These are phyloP conservation scores for Bellardia pandia DNA, from an alignment of 2,888 invertebrate species.

Conservation along the genomic window DNA sequence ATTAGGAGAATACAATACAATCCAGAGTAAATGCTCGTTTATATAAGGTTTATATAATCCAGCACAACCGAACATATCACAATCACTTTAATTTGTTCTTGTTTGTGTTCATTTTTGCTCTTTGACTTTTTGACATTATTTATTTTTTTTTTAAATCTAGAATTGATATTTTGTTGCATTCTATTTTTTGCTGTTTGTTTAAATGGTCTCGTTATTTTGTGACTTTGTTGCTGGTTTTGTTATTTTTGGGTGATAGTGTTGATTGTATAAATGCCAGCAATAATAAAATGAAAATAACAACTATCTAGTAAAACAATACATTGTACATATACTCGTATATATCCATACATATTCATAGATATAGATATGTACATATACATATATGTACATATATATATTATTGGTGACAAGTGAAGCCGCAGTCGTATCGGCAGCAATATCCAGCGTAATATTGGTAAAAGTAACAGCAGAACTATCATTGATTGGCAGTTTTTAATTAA, in stretches of 20 bases:
- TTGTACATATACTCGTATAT: not conserved
- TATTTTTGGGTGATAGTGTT: slow-evolving; percentile 34
- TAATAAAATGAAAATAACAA: slow-evolving; percentile 46
- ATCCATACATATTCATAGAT: too few relatives aligned
- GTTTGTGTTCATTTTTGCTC: not conserved
- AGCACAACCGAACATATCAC: not conserved
- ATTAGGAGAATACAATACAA: too few relatives aligned
- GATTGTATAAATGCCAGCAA: slow-evolving; percentile 49
- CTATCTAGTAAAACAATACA: slow-evolving; percentile 7
- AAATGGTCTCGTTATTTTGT: slow-evolving; percentile 15
- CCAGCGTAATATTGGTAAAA: not conserved
- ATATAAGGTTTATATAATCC: not conserved
- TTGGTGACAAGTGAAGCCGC: slow-evolving; percentile 35
- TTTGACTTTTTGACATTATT: slow-evolving; percentile 39
- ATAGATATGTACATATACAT: too few relatives aligned
- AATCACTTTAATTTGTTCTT: too few relatives aligned
- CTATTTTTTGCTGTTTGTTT: not conserved
- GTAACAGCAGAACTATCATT: slow-evolving; percentile 31
- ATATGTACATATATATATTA: not conserved
- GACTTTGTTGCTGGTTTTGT: slow-evolving; percentile 27
- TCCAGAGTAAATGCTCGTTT: too few relatives aligned
- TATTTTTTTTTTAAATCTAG: not conserved
- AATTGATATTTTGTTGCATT: slow-evolving; percentile 23
- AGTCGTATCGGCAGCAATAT: not conserved
- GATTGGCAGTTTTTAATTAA: slow-evolving; percentile 72